Conservation (phyloP, 1,140 invertebrate genomes). For the Octopus bimaculoides region DNA sequence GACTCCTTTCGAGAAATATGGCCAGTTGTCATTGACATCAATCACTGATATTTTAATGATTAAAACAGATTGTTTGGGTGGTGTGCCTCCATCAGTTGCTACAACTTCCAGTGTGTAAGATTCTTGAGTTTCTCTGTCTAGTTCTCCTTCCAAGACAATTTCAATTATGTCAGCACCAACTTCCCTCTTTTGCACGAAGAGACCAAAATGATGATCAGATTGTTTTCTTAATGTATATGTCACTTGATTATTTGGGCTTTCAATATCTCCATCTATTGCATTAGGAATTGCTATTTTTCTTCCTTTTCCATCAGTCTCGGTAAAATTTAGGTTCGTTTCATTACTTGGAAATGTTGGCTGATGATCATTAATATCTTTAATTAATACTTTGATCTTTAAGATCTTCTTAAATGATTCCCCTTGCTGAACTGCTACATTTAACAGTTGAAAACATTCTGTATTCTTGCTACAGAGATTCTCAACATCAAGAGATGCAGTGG, state of each 20-base stretch:
- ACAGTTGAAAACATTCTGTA: neutral
- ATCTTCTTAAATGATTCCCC: conserved; percentile 7
- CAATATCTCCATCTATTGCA: conserved; percentile 23
- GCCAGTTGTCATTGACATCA: conserved; percentile 95
- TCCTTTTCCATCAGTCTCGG: conserved; percentile 14
- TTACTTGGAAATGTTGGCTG: conserved; percentile 20
- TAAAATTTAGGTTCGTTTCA: conserved; percentile 13
- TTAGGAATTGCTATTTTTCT: conserved; percentile 18
- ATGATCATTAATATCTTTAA: conserved; percentile 25
- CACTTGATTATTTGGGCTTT: conserved; percentile 18
- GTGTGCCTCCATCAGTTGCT: conserved; percentile 16
- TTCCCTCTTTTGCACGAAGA: neutral
- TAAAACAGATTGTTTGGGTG: conserved; percentile 45
- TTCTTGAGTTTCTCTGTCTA: conserved; percentile 20
- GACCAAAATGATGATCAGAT: conserved; percentile 14
- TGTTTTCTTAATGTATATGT: conserved; percentile 14
- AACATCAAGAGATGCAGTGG: neutral
- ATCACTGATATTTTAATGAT: conserved; percentile 87
- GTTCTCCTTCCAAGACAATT: conserved; percentile 8
- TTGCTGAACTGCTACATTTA: conserved; percentile 3
- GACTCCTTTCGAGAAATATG: conserved; percentile 65
- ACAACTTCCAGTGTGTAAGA: conserved; percentile 15
- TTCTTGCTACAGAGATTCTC: neutral
- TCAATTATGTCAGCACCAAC: conserved; percentile 13
- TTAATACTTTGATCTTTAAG: conserved; percentile 16